phyloP scores from a whole-genome alignment of 2,113 vertebrate genomes.

The Oenanthe melanoleuca region DNA sequence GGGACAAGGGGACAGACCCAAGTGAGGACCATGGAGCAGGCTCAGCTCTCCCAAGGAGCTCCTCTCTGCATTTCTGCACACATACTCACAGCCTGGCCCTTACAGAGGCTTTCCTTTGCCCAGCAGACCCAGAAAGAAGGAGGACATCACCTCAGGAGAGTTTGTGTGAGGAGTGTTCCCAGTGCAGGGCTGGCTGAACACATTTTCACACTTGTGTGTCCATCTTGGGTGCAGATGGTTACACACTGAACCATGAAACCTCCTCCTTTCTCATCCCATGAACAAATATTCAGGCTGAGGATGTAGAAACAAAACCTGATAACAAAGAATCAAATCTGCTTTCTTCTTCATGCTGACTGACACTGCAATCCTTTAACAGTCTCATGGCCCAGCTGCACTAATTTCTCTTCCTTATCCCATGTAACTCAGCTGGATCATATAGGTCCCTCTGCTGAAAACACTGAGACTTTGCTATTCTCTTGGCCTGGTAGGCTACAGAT shows the following conservation, averaged over 20 bases:
- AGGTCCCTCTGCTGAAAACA: neutral
- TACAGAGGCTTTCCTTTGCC: neutral
- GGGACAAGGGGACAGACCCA: neutral
- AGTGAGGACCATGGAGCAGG: neutral
- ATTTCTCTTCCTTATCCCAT: neutral
- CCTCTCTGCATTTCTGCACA: fast-evolving
- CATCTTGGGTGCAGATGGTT: neutral
- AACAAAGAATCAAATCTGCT: neutral
- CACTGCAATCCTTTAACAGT: neutral
- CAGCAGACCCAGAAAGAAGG: fast-evolving
- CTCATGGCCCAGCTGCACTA: neutral
- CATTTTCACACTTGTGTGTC: fast-evolving
- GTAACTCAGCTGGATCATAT: neutral
- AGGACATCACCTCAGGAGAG: neutral
- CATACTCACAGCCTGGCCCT: fast-evolving
- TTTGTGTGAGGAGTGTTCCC: neutral
- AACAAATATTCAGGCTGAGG: neutral
- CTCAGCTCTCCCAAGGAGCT: neutral
- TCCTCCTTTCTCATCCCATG: neutral
- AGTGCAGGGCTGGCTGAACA: neutral
- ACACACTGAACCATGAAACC: neutral
- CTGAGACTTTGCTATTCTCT: neutral
- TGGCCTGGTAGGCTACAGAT: neutral
- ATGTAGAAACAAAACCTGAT: neutral
- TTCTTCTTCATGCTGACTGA: neutral